Evolutionary conservation across 2,797 vertebrate species (phyloP).

Genomic region (Poeciliopsis presidionis): DNA sequence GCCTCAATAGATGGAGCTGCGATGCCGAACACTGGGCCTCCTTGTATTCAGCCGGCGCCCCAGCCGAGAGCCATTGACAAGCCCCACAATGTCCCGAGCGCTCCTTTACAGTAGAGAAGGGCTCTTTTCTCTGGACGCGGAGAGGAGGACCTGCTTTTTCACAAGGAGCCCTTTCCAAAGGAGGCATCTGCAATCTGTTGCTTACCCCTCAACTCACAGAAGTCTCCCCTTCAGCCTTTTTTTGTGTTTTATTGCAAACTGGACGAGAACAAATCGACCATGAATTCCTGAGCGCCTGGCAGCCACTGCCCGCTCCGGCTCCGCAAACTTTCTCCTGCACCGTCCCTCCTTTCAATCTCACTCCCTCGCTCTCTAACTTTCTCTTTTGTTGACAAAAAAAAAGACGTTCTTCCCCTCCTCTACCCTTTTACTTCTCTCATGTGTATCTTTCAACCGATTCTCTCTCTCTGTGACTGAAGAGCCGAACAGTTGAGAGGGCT

Average conservation of each 20-base stretch:
- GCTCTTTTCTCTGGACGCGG: slow-evolving; percentile 71
- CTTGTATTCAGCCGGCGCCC: slow-evolving; percentile 75
- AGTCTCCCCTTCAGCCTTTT: slow-evolving; percentile 60
- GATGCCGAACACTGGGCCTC: slow-evolving; percentile 77
- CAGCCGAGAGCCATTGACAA: slow-evolving; percentile 79
- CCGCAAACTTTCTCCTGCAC: slow-evolving; percentile 57
- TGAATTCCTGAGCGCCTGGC: slow-evolving; percentile 79
- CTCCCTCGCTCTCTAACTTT: slow-evolving; percentile 56
- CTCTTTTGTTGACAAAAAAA: slow-evolving; percentile 55
- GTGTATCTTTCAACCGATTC: slow-evolving; percentile 67
- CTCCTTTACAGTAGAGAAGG: slow-evolving; percentile 81
- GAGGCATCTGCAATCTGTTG: slow-evolving; percentile 81
- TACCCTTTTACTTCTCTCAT: slow-evolving; percentile 54
- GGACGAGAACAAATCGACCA: slow-evolving; percentile 75
- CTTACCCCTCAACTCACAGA: slow-evolving; percentile 63
- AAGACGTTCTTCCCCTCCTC: slow-evolving; percentile 45
- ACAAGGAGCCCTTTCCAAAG: slow-evolving; percentile 74
- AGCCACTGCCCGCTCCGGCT: slow-evolving; percentile 58
- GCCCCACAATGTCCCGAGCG: slow-evolving; percentile 75
- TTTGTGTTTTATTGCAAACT: slow-evolving; percentile 68
- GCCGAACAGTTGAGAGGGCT: slow-evolving; percentile 67
- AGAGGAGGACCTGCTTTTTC: slow-evolving; percentile 69
- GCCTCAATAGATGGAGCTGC: slow-evolving; percentile 73
- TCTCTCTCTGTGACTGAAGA: slow-evolving; percentile 50
- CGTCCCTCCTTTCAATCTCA: slow-evolving; percentile 34